Evolutionary conservation across 2,113 vertebrate species (phyloP).

Genomic region (Erythrocercus mccallii): DNA sequence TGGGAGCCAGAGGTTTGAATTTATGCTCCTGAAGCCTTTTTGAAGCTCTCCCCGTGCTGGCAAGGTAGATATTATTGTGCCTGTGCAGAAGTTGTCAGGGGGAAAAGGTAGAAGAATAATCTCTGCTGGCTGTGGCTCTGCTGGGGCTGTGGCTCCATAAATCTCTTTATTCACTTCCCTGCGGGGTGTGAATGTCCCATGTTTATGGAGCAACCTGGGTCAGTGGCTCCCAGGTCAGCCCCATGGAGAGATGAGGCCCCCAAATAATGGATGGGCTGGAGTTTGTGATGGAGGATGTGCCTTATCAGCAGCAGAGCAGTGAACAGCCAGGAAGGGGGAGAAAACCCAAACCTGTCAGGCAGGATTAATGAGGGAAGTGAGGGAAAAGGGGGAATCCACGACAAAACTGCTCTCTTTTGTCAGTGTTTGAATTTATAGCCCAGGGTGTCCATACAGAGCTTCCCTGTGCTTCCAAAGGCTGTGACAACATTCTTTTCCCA

Average conservation of each 20-base stretch:
- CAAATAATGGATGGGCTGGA: background rate
- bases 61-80: slow-evolving; percentile 16
- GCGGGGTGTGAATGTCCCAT: background rate
- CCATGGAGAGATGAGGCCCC: background rate
- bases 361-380: slow-evolving; percentile 35
- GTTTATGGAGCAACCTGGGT: background rate
- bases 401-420: background rate
- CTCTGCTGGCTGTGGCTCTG: background rate
- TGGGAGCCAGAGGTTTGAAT: background rate
- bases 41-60: background rate
- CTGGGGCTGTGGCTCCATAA: background rate
- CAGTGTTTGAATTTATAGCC: background rate
- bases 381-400: background rate
- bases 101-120: slow-evolving; percentile 7
- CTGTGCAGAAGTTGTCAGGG: background rate
- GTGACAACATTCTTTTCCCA: background rate
- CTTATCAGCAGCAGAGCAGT: background rate
- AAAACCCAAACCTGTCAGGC: background rate
- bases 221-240: background rate
- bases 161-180: slow-evolving; percentile 8
- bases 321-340: background rate
- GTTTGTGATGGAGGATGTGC: background rate
- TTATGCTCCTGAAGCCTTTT: slow-evolving; percentile 16
- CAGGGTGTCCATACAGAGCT: background rate
- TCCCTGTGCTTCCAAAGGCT: background rate